A percentile compares a stretch with the other conserved stretches of the same genome.
These are phyloP conservation scores for Orycteropus afer DNA, from an alignment of 2,113 vertebrate genomes.

Conservation along the genomic window DNA sequence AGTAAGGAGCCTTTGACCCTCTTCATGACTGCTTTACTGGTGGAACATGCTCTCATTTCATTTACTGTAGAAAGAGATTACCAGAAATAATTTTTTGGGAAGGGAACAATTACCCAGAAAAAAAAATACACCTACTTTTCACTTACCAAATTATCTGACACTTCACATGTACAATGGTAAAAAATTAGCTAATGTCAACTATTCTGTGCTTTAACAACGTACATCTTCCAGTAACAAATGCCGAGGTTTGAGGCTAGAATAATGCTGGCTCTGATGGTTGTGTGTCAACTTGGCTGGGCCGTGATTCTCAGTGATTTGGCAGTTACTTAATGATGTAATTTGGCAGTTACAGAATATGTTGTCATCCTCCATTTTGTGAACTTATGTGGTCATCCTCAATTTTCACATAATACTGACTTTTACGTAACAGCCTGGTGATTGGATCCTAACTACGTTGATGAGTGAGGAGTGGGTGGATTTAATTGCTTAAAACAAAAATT, in stretches of 20 bases:
- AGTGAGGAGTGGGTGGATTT: background rate
- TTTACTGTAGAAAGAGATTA: background rate
- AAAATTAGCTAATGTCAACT: background rate
- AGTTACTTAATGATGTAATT: too few relatives aligned
- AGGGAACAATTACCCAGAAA: background rate
- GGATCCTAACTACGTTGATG: background rate
- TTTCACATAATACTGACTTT: background rate
- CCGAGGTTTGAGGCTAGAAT: background rate
- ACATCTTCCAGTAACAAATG: background rate
- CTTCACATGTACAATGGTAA: background rate
- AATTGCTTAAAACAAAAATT: background rate
- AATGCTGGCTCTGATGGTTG: background rate
- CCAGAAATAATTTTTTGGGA: background rate
- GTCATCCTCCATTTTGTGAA: background rate
- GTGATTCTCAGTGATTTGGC: background rate
- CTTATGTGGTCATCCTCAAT: background rate
- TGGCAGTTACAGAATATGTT: too few relatives aligned
- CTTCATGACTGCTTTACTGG: background rate
- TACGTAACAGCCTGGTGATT: background rate
- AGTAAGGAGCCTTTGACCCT: background rate
- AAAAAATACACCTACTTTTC: background rate
- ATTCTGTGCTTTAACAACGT: background rate
- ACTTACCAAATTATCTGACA: background rate
- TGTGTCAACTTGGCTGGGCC: background rate
- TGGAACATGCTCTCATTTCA: rapidly evolving